A percentile compares a stretch with the other conserved stretches of the same genome.
Conservation (phyloP, 2,113 vertebrate genomes). For the Ciconia stormi region DNA sequence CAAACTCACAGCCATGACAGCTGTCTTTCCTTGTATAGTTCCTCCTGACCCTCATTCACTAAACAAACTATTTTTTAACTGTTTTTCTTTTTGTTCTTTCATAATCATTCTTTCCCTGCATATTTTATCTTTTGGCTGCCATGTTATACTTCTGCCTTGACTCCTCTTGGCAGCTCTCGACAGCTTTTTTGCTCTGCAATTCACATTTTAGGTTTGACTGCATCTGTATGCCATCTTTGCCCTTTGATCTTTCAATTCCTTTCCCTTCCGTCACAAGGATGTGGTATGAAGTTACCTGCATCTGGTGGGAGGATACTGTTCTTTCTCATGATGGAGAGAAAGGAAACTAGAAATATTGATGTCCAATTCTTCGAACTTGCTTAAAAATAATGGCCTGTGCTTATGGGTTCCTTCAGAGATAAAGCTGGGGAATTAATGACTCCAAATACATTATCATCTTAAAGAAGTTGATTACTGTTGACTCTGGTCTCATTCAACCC, state of each 20-base stretch:
- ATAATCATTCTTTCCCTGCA: background rate
- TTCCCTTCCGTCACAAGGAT: background rate
- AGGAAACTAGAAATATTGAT: background rate
- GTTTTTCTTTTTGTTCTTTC: background rate
- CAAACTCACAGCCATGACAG: background rate
- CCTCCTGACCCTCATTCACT: background rate
- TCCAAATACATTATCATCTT: background rate
- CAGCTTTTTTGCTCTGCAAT: background rate
- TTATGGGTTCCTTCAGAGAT: background rate
- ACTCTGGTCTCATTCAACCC: background rate
- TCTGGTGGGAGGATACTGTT: background rate
- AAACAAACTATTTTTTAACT: background rate
- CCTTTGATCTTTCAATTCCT: background rate
- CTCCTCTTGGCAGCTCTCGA: background rate
- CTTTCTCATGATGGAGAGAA: background rate
- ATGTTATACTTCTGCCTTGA: background rate
- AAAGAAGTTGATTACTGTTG: background rate
- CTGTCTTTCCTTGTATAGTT: background rate
- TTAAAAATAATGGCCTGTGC: background rate
- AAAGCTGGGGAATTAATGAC: background rate
- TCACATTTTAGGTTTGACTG: background rate
- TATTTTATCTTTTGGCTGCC: background rate
- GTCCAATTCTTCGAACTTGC: background rate
- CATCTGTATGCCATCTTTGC: background rate
- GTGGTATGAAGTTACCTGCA: background rate